phyloP scores from a whole-genome alignment of 2,113 vertebrate genomes.

The Hyperopisus bebe region DNA sequence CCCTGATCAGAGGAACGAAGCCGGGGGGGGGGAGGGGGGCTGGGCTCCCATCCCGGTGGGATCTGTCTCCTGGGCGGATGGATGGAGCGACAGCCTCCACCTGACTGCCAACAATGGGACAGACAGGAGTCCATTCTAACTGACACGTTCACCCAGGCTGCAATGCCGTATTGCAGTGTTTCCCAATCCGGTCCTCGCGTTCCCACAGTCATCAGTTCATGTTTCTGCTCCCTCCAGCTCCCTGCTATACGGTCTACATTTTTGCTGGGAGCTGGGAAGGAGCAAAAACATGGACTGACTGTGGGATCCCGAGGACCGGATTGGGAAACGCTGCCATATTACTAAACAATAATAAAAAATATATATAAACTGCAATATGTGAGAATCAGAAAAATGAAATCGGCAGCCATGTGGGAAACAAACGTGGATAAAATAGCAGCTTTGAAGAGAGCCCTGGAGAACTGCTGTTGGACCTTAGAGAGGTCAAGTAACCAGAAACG shows the following conservation, averaged over 20 bases:
- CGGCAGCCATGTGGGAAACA: neutral
- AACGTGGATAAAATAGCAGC: neutral
- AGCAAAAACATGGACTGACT: neutral
- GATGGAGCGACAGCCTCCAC: neutral
- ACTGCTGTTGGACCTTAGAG: neutral
- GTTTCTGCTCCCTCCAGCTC: neutral
- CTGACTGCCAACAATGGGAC: neutral
- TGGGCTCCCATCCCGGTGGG: neutral
- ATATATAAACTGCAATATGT: neutral
- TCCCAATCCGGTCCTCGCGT: neutral
- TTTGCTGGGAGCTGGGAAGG: neutral
- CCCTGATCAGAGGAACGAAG: constrained; percentile 56
- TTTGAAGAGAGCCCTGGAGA: neutral
- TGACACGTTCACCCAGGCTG: neutral
- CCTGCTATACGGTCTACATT: neutral
- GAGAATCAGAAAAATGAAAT: neutral
- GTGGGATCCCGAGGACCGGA: too few relatives aligned
- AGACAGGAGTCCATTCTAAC: neutral
- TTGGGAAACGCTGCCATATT: neutral
- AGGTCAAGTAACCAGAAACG: neutral
- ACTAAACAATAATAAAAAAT: neutral
- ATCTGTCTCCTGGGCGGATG: neutral
- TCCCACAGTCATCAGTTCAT: neutral
- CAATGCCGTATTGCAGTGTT: neutral
- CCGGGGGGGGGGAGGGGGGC: constrained; percentile 44